Percentiles rank a stretch among this genome's conserved stretches.
These are phyloP conservation scores for Mythimna lalbum DNA, from an alignment of 2,888 invertebrate genomes.

Conservation along the genomic window DNA sequence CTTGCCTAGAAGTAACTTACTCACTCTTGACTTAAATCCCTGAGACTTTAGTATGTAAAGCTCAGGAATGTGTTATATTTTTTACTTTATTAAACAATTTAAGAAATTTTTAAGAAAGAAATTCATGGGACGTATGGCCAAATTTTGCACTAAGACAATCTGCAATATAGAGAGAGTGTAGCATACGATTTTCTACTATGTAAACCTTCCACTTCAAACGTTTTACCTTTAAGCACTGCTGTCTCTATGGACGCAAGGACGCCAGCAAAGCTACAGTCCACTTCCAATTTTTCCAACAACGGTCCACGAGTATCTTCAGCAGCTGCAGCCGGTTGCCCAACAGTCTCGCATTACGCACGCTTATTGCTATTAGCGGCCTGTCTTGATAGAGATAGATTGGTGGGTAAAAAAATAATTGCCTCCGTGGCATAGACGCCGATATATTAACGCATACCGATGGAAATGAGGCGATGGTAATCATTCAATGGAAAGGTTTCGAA, in stretches of 20 bases:
- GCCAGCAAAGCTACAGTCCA: background rate
- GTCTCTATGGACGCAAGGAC: background rate
- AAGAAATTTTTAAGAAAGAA: too few species aligned
- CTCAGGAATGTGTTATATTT: too few species aligned
- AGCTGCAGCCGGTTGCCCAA: conserved; percentile 43
- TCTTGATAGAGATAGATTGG: conserved; percentile 78
- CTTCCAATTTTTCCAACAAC: conserved; percentile 16
- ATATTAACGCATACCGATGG: conserved; percentile 58
- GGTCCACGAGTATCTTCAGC: conserved; percentile 7
- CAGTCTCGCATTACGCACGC: conserved; percentile 59
- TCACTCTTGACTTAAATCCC: too few species aligned
- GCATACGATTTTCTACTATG: background rate
- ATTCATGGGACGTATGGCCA: too few species aligned
- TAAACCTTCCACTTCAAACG: background rate
- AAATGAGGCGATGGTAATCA: conserved; percentile 63
- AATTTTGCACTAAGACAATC: too few species aligned
- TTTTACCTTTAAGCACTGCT: background rate
- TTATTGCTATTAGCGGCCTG: conserved; percentile 72
- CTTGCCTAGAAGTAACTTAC: too few species aligned
- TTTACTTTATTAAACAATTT: too few species aligned
- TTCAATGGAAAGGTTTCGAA: conserved; percentile 52
- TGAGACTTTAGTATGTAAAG: too few species aligned
- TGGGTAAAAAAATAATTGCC: conserved; percentile 79
- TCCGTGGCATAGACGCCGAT: conserved; percentile 55
- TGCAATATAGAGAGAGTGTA: background rate